phyloP scores from a whole-genome alignment of 2,888 invertebrate species.

The Apodemia zela region DNA sequence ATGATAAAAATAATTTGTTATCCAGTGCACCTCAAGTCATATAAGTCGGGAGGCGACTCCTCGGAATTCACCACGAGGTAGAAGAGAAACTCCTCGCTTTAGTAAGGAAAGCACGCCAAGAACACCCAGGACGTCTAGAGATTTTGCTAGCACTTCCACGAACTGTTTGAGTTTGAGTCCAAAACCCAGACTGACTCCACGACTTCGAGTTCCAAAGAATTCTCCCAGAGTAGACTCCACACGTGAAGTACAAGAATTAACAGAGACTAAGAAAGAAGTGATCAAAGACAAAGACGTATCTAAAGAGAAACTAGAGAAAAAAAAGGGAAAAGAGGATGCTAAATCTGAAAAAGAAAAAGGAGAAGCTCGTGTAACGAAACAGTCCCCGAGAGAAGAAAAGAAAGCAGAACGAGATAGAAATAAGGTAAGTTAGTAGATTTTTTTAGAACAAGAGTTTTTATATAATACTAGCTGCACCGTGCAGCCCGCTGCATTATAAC shows the following conservation, averaged over 20 bases:
- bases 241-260: background rate
- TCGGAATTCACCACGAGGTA: constrained; percentile 18
- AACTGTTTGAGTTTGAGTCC: background rate
- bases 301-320: constrained; percentile 1
- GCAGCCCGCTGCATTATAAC: too few species aligned
- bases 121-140: background rate
- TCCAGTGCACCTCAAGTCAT: constrained; percentile 43
- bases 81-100: constrained; percentile 18
- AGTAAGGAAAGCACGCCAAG: constrained; percentile 26
- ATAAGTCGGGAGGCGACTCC: constrained; percentile 42
- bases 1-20: too few species aligned
- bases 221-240: background rate
- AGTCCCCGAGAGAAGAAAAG: background rate
- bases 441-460: too few species aligned
- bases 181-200: background rate
- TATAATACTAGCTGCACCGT: too few species aligned
- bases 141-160: background rate
- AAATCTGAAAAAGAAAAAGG: constrained; percentile 16
- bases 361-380: background rate
- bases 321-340: constrained; percentile 3
- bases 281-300: background rate
- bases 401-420: constrained; percentile 29
- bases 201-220: constrained; percentile 3
- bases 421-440: constrained; percentile 33
- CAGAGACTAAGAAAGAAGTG: background rate